phyloP scores from a whole-genome alignment of 2,113 vertebrate species.

The Bubalus kerabau region DNA sequence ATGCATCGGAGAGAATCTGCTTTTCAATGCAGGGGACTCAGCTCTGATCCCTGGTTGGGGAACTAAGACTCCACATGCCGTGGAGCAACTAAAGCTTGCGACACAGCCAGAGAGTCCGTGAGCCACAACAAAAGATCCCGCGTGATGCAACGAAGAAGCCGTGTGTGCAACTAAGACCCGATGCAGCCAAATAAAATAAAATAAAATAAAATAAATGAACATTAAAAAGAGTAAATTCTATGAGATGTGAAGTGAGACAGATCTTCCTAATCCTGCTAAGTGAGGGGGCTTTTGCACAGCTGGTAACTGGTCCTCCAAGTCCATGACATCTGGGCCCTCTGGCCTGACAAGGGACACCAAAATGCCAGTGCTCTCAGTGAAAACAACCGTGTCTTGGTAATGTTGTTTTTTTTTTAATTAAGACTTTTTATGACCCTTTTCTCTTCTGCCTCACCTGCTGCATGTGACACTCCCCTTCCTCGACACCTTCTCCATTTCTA shows the following conservation, averaged over 20 bases:
- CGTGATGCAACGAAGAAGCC: neutral
- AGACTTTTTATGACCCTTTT: neutral
- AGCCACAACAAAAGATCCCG: neutral
- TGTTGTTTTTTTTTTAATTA: neutral
- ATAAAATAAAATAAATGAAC: neutral
- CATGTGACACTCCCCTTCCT: neutral
- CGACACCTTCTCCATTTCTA: neutral
- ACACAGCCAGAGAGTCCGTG: neutral
- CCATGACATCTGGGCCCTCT: neutral
- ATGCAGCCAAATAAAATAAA: neutral
- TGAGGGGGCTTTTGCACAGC: neutral
- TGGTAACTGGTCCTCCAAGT: neutral
- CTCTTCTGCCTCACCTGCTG: neutral
- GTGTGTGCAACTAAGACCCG: rapidly evolving
- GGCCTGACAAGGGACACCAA: neutral
- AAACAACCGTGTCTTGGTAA: neutral
- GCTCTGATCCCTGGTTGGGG: neutral
- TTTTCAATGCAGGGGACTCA: neutral
- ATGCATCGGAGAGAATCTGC: neutral
- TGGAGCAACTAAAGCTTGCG: neutral
- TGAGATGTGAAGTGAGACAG: neutral
- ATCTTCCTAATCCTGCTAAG: neutral
- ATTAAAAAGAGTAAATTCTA: neutral
- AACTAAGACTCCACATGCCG: neutral
- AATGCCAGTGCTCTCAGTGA: neutral